A percentile compares a stretch with the other conserved stretches of the same genome.
phyloP scores from a whole-genome alignment of 2,888 invertebrate genomes.

The Pseudococcus jackbeardsleyi region DNA sequence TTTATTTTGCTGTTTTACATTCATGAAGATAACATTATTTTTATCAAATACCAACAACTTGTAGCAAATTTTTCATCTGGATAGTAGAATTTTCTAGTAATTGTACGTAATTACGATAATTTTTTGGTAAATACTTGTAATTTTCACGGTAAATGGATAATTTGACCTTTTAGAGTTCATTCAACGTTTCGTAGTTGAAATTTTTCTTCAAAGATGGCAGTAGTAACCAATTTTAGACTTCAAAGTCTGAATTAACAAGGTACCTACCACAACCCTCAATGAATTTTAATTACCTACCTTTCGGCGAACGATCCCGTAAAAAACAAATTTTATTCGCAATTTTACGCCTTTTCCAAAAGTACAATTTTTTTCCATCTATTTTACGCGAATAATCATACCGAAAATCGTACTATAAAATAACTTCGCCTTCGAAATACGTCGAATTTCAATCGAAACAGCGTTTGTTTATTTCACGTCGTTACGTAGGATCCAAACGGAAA shows the following conservation, averaged over 20 bases:
- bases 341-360: not conserved
- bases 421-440: not conserved
- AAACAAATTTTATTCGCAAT: conserved; percentile 18
- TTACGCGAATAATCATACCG: not conserved
- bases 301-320: not conserved
- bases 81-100: not conserved
- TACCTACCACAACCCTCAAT: not conserved
- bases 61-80: not conserved
- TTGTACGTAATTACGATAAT: not conserved
- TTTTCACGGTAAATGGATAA: not conserved
- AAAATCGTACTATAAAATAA: not conserved
- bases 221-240: not conserved
- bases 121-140: not conserved
- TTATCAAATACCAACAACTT: not conserved
- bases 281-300: conserved; percentile 45
- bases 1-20: not conserved
- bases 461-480: conserved; percentile 41
- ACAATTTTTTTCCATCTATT: not conserved
- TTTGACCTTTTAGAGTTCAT: not conserved
- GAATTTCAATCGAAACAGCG: not conserved
- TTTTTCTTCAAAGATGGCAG: conserved; percentile 10
- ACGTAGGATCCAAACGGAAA: conserved; percentile 14
- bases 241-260: conserved; percentile 8
- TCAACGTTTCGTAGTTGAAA: not conserved
- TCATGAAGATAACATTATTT: conserved; percentile 8